Percentiles rank a stretch among this genome's conserved stretches.
phyloP scores from a whole-genome alignment of 2,113 vertebrate species.

The Trochalopteron elliotii region DNA sequence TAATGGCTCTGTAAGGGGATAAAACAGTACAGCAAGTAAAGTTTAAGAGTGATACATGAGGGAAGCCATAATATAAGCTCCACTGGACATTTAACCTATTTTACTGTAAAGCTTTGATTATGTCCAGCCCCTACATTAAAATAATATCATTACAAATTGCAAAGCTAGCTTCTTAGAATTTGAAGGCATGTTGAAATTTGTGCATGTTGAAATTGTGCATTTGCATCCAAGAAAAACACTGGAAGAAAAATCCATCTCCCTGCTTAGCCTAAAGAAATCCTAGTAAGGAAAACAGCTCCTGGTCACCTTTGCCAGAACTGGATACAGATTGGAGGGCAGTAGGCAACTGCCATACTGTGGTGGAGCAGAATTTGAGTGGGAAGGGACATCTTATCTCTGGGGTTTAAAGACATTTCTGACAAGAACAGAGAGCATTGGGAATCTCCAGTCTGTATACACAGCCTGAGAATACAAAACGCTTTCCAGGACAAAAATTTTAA shows the following conservation, averaged over 20 bases:
- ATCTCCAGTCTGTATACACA: neutral
- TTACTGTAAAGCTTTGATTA: neutral
- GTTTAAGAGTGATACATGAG: neutral
- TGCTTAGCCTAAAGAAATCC: neutral
- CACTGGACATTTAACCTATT: neutral
- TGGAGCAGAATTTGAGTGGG: neutral
- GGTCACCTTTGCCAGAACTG: neutral
- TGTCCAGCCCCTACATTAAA: neutral
- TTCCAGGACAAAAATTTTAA: neutral
- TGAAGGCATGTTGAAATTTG: neutral
- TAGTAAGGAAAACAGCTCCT: neutral
- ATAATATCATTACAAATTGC: neutral
- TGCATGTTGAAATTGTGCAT: neutral
- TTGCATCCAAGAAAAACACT: neutral
- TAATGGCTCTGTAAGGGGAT: neutral
- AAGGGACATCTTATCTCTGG: neutral
- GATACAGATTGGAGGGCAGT: neutral
- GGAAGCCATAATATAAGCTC: neutral
- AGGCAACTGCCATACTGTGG: neutral
- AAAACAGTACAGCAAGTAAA: neutral
- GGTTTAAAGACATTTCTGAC: neutral
- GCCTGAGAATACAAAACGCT: neutral
- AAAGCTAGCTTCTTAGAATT: neutral
- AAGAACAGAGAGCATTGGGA: accelerated
- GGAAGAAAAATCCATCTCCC: neutral